A percentile compares a stretch with the other conserved stretches of the same genome.
phyloP scores from a whole-genome alignment of 2,888 invertebrate species.

The Dryadula phaetusa region DNA sequence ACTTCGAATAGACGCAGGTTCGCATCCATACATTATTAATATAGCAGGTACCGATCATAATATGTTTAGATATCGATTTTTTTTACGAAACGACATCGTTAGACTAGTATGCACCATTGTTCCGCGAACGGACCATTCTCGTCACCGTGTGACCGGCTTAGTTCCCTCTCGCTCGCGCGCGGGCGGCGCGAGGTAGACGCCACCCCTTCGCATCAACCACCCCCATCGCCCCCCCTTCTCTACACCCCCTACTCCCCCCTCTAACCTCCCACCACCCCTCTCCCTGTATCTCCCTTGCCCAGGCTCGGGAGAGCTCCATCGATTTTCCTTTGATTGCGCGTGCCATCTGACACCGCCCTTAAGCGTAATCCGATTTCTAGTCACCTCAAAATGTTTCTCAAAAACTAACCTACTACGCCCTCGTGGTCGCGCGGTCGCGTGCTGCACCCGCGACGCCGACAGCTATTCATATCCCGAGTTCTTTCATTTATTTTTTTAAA shows the following conservation, averaged over 20 bases:
- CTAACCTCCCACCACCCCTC: constrained; percentile 36
- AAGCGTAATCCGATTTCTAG: constrained; percentile 61
- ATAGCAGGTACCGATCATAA: constrained; percentile 82
- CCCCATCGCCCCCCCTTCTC: constrained; percentile 35
- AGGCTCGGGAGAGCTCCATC: constrained; percentile 64
- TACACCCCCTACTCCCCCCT: constrained; percentile 39
- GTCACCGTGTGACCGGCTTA: constrained; percentile 48
- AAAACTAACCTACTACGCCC: constrained; percentile 70
- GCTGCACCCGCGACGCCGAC: constrained; percentile 15
- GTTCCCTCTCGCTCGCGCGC: constrained; percentile 44
- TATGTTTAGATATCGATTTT: constrained; percentile 73
- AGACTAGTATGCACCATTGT: constrained; percentile 79
- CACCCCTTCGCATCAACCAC: constrained; percentile 26
- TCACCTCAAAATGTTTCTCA: constrained; percentile 69
- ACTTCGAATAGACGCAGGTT: constrained; percentile 82
- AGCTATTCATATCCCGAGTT: constrained; percentile 51
- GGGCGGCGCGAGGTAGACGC: constrained; percentile 39
- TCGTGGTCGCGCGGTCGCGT: constrained; percentile 43
- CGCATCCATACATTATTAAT: constrained; percentile 82
- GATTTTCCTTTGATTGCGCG: constrained; percentile 62
- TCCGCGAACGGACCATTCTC: constrained; percentile 64
- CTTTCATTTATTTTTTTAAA: constrained; percentile 73
- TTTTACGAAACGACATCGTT: constrained; percentile 68
- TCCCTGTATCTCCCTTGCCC: constrained; percentile 42
- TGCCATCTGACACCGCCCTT: constrained; percentile 56